phyloP scores from a whole-genome alignment of 2,888 invertebrate species.

The Onchidella celtica region DNA sequence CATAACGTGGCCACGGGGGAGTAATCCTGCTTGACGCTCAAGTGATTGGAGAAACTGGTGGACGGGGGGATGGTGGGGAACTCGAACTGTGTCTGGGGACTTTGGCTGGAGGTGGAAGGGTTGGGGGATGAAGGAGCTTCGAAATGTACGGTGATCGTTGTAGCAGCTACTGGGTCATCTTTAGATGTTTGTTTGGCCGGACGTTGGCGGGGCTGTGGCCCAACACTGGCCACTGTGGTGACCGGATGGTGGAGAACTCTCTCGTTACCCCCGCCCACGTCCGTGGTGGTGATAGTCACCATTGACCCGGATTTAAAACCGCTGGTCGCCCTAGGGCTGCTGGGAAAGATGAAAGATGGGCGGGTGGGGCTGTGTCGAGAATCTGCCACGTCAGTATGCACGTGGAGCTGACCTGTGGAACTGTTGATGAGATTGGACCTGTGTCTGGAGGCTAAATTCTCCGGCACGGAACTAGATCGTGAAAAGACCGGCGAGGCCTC shows the following conservation, averaged over 20 bases:
- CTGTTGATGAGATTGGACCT: slow-evolving; percentile 49
- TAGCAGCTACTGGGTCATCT: slow-evolving; percentile 50
- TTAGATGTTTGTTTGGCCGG: slow-evolving; percentile 14
- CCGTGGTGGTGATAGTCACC: slow-evolving; percentile 73
- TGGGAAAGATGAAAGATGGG: slow-evolving; percentile 56
- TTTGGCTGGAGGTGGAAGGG: slow-evolving; percentile 71
- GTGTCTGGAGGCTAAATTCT: slow-evolving; percentile 66
- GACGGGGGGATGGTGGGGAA: slow-evolving; percentile 62
- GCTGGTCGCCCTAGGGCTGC: slow-evolving; percentile 14
- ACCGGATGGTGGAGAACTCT: slow-evolving; percentile 38
- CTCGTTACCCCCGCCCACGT: slow-evolving; percentile 61
- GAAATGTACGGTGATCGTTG: slow-evolving; percentile 76
- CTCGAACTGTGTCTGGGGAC: slow-evolving; percentile 68
- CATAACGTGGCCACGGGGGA: slow-evolving; percentile 1
- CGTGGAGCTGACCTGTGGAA: slow-evolving; percentile 52
- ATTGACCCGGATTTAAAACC: slow-evolving; percentile 56
- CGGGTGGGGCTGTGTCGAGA: slow-evolving; percentile 42
- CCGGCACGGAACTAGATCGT: slow-evolving; percentile 78
- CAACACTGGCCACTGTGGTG: slow-evolving; percentile 21
- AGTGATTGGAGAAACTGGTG: slow-evolving; percentile 49
- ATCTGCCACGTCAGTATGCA: slow-evolving; percentile 49
- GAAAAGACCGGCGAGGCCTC: slow-evolving; percentile 77
- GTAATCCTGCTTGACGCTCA: slow-evolving; percentile 45
- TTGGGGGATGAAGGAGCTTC: slow-evolving; percentile 76
- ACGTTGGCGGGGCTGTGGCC: not conserved